Base-by-base conservation (phyloP, 2,797 vertebrate species). In the Rhyacichthys aspro region DNA sequence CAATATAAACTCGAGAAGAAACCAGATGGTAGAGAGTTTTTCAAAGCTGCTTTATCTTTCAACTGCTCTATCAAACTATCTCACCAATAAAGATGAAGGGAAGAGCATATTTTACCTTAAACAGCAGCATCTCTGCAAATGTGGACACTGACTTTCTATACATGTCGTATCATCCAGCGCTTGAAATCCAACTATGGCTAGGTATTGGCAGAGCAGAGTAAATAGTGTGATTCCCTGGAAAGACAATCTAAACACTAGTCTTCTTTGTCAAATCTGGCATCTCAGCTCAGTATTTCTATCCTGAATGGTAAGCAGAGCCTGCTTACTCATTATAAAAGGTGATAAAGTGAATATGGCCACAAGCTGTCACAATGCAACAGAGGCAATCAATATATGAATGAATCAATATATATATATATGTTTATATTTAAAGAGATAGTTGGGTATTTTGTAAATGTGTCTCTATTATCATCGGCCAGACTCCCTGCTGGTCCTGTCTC, bases 1-100 rank as follows among this genome's bases (percentile, higher is more conserved):
- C 32, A 47, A 58, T 57, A 65, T 55, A 39, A 46, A 47, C 55
- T 59, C 45, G 63, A 57, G 56, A 15, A 60, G 23, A 76, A 70
- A 38, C 46, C 78, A 76, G 55, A 78, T 62, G 72, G 53, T 36
- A 41, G 42, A 55, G 9, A 0, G 5, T 2, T 72, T 62, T 43
- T 43, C 39, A 56, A 11, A 39, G 33, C 11, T 15, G 1, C 1
- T 2, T 32, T 28, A 54, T 43, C 33, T 37, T 4, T 55, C 54
- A n/a, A 41, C 52, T 60, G 39, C 38, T 42, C 28, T 9, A 18
- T 41, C 36, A 36, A 49, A 49, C 38, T 44, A 68, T 2, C 32
- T 55, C 11, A 42, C 37, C 39, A 43, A 7, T 49, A 47, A 36
- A 67, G 49, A 60, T 53, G 0, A 67, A 63, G 63, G 9, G 23